Conservation (phyloP, 2,797 vertebrate species). For the Takifugu rubripes region DNA sequence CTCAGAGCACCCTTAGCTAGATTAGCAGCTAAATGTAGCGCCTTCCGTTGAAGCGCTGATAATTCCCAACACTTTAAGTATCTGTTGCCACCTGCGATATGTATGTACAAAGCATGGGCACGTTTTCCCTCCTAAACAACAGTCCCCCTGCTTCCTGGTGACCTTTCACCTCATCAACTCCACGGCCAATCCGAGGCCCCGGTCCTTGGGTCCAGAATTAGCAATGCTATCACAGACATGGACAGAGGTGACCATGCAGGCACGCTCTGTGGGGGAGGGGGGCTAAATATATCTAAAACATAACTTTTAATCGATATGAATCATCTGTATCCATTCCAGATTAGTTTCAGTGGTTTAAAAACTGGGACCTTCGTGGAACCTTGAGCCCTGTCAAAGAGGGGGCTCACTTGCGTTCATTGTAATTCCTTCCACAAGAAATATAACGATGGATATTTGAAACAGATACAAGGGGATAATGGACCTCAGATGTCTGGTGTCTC, state of each 20-base stretch:
- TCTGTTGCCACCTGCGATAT: neutral
- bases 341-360: neutral
- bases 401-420: neutral
- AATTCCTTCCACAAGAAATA: neutral
- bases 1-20: no score
- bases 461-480: no score
- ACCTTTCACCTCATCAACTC: slow-evolving; percentile 46
- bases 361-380: neutral
- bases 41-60: no score
- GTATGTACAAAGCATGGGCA: neutral
- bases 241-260: slow-evolving; percentile 47
- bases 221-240: slow-evolving; percentile 61
- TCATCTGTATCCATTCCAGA: neutral
- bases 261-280: slow-evolving; percentile 21
- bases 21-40: no score
- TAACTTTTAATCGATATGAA: neutral
- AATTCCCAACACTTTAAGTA: no score
- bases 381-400: neutral
- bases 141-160: slow-evolving; percentile 1
- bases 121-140: slow-evolving; percentile 14
- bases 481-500: no score
- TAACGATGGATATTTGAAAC: neutral
- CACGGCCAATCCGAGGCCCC: slow-evolving; percentile 35
- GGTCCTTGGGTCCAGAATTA: slow-evolving; percentile 62
- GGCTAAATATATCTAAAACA: neutral